Evolutionary conservation across 1,140 invertebrate genomes (phyloP), one percentile per base, ranked within the genome.

Genomic region (Drusus annulatus): DNA sequence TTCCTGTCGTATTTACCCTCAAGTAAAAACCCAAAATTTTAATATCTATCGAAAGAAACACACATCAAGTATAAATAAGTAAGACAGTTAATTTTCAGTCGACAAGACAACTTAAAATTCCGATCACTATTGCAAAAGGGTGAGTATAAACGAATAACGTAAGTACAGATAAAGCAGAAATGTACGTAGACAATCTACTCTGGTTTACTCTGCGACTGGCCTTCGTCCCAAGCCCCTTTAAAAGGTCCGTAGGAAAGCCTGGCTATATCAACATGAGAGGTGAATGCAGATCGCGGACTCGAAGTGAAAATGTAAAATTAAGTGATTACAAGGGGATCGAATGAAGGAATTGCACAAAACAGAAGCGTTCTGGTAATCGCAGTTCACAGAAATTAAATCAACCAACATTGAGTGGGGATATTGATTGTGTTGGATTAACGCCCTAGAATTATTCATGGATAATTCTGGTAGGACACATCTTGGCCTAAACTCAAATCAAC

Each of bases 221-320:
- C 62, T 16, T n/a, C 0, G 62, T 31, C 28, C 28, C 21, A 65
- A 65, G 28, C 16, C 62, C 62, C 28, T 65, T 31, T 65, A 31
- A 65, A 65, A 65, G 62, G 62, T 65, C 19, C 15, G 16, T 10
- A 25, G 15, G 54, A 36, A 36, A 36, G 25, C 19, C 19, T 1
- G 36, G 65, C 65, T 69, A n/a, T 50, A 50, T 45, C 36, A 69
- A 69, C 45, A 69, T 69, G 1, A 23, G 36, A 69, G 65, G 65
- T 69, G 21, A 68, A 69, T 69, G 50, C 65, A 51, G 65, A 69
- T 69, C 65, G 51, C 65, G 65, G 21, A 65, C 62, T 51, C n/a
- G n/a, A 17, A 69, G 65, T 45, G 19, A 69, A 69, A 50, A 69
- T 69, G 17, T 69, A 19, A 45, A 69, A 50, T 45, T 69, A 69